Conservation (phyloP, 2,888 invertebrate genomes). For the Plagodis pulveraria region DNA sequence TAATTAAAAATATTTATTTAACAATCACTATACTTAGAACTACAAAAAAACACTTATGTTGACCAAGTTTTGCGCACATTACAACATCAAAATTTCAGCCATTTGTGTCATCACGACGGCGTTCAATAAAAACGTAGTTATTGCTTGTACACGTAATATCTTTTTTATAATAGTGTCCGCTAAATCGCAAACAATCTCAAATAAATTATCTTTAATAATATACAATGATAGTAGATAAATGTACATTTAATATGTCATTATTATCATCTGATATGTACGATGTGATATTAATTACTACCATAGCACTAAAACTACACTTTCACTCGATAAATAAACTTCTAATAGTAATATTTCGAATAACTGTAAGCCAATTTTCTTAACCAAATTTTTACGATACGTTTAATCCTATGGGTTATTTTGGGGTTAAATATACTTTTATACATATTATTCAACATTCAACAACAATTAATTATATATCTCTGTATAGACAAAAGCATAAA, state of each 20-base stretch:
- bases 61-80: slow-evolving; percentile 76
- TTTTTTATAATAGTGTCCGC: slow-evolving; percentile 57
- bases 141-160: slow-evolving; percentile 84
- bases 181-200: slow-evolving; percentile 78
- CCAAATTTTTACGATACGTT: slow-evolving; percentile 46
- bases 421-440: slow-evolving; percentile 75
- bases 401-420: slow-evolving; percentile 61
- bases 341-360: slow-evolving; percentile 47
- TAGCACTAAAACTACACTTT: slow-evolving; percentile 24
- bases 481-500: slow-evolving; percentile 40
- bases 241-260: slow-evolving; percentile 31
- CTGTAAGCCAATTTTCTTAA: slow-evolving; percentile 65
- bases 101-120: slow-evolving; percentile 66
- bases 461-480: slow-evolving; percentile 59
- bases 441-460: slow-evolving; percentile 71
- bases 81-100: slow-evolving; percentile 76
- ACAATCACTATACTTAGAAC: slow-evolving; percentile 23
- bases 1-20: background rate
- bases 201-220: slow-evolving; percentile 43
- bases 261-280: slow-evolving; percentile 51
- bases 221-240: slow-evolving; percentile 37
- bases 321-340: slow-evolving; percentile 33
- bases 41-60: slow-evolving; percentile 56
- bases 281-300: slow-evolving; percentile 22
- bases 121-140: slow-evolving; percentile 77